A percentile compares a stretch with the other conserved stretches of the same genome.
Evolutionary conservation across 2,797 vertebrate genomes (phyloP).

Genomic region (Catostomus latipinnis): DNA sequence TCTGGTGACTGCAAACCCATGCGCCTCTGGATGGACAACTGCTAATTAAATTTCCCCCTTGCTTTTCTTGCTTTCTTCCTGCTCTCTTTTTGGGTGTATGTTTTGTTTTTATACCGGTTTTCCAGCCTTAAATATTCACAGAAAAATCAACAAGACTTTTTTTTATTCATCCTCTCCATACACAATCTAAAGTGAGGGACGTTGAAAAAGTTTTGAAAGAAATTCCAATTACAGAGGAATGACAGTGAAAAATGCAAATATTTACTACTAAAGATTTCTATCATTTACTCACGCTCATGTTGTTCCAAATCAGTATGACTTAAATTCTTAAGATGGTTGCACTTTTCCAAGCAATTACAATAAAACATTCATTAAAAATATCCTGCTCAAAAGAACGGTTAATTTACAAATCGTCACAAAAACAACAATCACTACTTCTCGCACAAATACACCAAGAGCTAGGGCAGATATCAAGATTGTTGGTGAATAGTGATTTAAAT

Average conservation of each 20-base stretch:
- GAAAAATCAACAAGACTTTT: constrained; percentile 29
- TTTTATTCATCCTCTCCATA: constrained; percentile 10
- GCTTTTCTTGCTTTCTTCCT: constrained; percentile 62
- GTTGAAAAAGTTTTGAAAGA: background rate
- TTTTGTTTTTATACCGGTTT: constrained; percentile 75
- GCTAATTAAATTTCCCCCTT: constrained; percentile 79
- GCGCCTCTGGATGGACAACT: constrained; percentile 66
- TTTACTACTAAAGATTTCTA: background rate
- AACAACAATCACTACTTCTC: no score
- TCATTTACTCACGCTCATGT: no score
- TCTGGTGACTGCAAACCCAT: constrained; percentile 62
- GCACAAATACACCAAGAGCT: no score
- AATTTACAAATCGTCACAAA: no score
- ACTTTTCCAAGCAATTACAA: no score
- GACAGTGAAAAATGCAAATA: background rate
- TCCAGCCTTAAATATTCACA: constrained; percentile 66
- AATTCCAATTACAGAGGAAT: no score
- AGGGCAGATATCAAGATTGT: no score
- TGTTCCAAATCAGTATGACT: no score
- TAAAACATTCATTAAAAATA: no score
- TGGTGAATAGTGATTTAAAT: no score
- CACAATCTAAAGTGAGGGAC: background rate
- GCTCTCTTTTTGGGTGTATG: constrained; percentile 56
- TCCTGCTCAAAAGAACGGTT: no score
- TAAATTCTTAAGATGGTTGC: no score